phyloP scores from a whole-genome alignment of 2,113 vertebrate species.

The Apus apus region DNA sequence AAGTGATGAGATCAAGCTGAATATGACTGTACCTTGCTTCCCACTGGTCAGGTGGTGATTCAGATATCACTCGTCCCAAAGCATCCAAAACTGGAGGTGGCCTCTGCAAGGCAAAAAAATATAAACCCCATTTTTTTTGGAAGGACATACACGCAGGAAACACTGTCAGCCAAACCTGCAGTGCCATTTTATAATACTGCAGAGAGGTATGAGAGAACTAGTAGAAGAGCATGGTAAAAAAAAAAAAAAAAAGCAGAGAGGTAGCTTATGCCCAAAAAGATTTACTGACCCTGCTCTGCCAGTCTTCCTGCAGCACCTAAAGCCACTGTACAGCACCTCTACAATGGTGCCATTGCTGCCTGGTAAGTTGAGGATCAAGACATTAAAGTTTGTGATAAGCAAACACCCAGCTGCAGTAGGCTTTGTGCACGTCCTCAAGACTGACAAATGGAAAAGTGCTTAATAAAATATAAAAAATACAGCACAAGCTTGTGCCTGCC shows the following conservation, averaged over 20 bases:
- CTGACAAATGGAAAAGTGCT: neutral
- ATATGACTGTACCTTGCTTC: conserved; percentile 88
- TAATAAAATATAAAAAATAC: neutral
- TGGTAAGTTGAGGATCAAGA: neutral
- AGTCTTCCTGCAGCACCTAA: neutral
- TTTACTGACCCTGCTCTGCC: neutral
- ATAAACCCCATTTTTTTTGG: no score
- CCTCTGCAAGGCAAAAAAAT: conserved; percentile 76
- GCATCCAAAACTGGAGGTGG: conserved; percentile 94
- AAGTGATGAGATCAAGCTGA: neutral
- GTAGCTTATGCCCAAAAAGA: neutral
- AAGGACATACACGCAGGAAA: accelerated
- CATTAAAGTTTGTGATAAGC: neutral
- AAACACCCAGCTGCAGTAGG: neutral
- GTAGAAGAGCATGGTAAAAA: neutral
- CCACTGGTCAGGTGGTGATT: conserved; percentile 96
- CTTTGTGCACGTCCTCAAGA: neutral
- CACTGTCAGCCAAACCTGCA: neutral
- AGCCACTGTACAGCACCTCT: neutral
- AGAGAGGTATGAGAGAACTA: neutral
- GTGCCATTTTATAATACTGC: neutral
- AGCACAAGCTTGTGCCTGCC: neutral
- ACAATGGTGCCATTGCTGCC: neutral
- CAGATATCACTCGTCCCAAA: conserved; percentile 94
- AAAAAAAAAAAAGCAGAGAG: neutral